phyloP scores from a whole-genome alignment of 2,797 vertebrate species.

The Lepidocolaptes lacrymiger region DNA sequence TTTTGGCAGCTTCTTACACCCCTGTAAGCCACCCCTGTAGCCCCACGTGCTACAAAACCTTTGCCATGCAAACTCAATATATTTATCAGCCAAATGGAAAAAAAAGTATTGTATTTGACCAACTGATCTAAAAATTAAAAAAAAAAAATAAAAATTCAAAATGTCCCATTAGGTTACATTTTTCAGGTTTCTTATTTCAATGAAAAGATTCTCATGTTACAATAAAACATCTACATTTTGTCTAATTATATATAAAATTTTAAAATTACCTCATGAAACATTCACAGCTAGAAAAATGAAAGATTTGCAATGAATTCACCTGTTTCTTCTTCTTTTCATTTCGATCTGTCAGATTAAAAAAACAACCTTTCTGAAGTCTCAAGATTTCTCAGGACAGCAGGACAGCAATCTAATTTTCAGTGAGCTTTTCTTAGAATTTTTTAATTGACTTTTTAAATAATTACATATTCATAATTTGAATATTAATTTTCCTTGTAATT shows the following conservation, averaged over 20 bases:
- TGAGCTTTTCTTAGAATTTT: not conserved
- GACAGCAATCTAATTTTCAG: not conserved
- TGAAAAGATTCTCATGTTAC: not conserved
- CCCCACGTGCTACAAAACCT: not conserved
- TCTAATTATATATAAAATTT: not conserved
- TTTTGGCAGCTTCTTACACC: not conserved
- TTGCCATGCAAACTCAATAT: not conserved
- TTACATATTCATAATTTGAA: not conserved
- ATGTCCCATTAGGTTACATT: not conserved
- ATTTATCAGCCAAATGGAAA: not conserved
- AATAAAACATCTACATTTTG: not conserved
- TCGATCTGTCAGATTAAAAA: not conserved
- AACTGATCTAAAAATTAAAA: not conserved
- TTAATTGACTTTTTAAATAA: not conserved
- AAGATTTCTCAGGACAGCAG: not conserved
- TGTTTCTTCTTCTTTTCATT: not conserved
- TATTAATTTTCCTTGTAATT: not conserved
- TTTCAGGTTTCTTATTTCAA: not conserved
- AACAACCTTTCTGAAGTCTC: not conserved
- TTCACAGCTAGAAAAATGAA: not conserved
- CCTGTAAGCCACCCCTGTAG: not conserved
- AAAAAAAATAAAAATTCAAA: not conserved
- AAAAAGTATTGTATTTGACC: not conserved
- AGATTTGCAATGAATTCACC: not conserved
- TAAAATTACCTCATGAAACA: not conserved